phyloP scores from a whole-genome alignment of 2,797 vertebrate genomes.

The Gallirallus australis region DNA sequence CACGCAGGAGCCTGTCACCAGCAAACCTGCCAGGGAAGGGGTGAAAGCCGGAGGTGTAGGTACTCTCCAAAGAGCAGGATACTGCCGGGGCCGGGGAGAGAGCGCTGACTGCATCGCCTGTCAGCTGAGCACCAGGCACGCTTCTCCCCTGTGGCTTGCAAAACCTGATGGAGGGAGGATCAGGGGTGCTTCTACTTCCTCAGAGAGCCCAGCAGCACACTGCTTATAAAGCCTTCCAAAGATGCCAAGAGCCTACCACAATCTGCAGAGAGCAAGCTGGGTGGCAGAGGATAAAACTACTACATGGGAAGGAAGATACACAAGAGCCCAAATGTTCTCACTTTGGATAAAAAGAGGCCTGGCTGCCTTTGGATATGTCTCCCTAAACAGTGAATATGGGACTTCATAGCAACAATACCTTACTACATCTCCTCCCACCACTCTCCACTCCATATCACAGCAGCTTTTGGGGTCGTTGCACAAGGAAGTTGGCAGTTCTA shows the following conservation, averaged over 20 bases:
- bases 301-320: not conserved
- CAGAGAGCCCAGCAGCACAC: not conserved
- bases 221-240: not conserved
- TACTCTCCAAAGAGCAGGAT: not conserved
- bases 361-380: not conserved
- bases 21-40: not conserved
- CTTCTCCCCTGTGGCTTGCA: fast-evolving
- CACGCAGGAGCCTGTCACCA: fast-evolving
- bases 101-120: not conserved
- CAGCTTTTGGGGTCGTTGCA: fast-evolving
- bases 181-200: not conserved
- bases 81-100: fast-evolving
- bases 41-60: not conserved
- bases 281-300: not conserved
- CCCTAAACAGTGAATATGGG: not conserved
- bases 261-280: not conserved
- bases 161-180: not conserved
- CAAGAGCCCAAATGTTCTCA: not conserved
- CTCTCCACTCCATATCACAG: not conserved
- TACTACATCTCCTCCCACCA: not conserved
- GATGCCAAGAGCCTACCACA: not conserved
- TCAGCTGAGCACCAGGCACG: fast-evolving
- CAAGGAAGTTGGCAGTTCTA: not conserved
- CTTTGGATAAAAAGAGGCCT: not conserved
- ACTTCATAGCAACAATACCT: not conserved